A percentile compares a stretch with the other conserved stretches of the same genome.
These are phyloP conservation scores for Arbacia lixula DNA, from an alignment of 53 echinoderm and acorn worm species.

Conservation along the genomic window DNA sequence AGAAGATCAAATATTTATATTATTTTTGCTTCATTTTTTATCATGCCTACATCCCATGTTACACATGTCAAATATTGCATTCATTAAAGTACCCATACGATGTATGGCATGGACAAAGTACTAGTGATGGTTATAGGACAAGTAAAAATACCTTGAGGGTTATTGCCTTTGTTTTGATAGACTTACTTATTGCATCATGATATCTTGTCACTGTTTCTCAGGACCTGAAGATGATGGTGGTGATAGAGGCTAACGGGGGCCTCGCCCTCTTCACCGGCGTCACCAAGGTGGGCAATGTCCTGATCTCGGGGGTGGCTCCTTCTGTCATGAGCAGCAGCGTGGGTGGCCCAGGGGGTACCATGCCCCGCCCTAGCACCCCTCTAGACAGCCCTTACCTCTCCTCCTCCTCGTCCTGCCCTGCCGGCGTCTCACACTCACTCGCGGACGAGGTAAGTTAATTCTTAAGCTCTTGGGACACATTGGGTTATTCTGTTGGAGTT, in stretches of 20 bases:
- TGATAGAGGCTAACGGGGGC: conserved; percentile 76
- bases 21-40: too few species aligned
- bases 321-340: conserved; percentile 46
- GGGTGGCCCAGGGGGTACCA: conserved; percentile 19
- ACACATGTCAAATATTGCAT: too few species aligned
- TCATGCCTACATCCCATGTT: too few species aligned
- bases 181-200: not conserved
- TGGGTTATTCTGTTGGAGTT: too few species aligned
- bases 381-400: conserved; percentile 82
- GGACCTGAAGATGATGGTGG: conserved; percentile 88
- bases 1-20: too few species aligned
- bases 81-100: too few species aligned
- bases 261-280: conserved; percentile 85
- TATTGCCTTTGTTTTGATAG: too few species aligned
- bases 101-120: too few species aligned
- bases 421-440: conserved; percentile 67
- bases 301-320: conserved; percentile 57
- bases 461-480: too few species aligned
- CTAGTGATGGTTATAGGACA: too few species aligned
- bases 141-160: too few species aligned
- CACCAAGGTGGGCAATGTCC: conserved; percentile 67
- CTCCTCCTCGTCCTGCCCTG: conserved; percentile 58
- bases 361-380: conserved; percentile 96
- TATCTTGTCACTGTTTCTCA: too few species aligned
- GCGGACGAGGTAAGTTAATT: conserved; percentile 87